Evolutionary conservation across 1,140 invertebrate species (phyloP), one percentile per base, ranked within the genome.

Genomic region (Macrocentrus cingulum): DNA sequence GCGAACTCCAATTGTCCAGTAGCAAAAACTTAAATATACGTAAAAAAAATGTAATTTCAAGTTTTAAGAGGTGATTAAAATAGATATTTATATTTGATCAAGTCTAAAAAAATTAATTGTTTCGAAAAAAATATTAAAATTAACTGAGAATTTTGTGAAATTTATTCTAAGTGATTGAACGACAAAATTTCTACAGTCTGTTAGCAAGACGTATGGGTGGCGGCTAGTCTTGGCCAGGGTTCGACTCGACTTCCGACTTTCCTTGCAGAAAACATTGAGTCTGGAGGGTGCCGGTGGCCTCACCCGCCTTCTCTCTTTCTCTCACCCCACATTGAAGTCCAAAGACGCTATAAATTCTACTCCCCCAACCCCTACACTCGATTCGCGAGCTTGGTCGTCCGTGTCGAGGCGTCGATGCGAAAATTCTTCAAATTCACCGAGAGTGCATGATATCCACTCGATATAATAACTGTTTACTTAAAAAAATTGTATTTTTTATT

Each of bases 211-310:
- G 73, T 78, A 80, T 79, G 77, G 72, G 66, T 73, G 66, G 64
- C 68, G 72, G 66, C 75, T 73, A 71, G 68, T 76, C 70, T 68
- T 74, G 75, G 76, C 61, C 53, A 48, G 61, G 70, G 71, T 73
- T 76, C 66, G 74, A 73, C 66, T 77, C 69, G 76, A 79, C 76
- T 79, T 80, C 74, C 74, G 76, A 76, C 76, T 79, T 77, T 76
- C 72, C 67, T 71, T 71, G 71, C 73, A 75, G 77, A 80, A 79
- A 80, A 79, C 77, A 80, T 80, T 77, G 76, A 80, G 76, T 80
- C 74, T 74, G 37, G 49, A 56, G 61, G 57, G 61, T 56, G 55
- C 44, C 65, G 57, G 56, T 62, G 42, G 61, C 64, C 67, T 69
- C 68, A 72, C 66, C 67, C 68, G 60, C 18, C 32, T 25, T 60